A percentile compares a stretch with the other conserved stretches of the same genome.
Evolutionary conservation across 2,113 vertebrate species (phyloP).

Genomic region (Anser brachyrhynchus): DNA sequence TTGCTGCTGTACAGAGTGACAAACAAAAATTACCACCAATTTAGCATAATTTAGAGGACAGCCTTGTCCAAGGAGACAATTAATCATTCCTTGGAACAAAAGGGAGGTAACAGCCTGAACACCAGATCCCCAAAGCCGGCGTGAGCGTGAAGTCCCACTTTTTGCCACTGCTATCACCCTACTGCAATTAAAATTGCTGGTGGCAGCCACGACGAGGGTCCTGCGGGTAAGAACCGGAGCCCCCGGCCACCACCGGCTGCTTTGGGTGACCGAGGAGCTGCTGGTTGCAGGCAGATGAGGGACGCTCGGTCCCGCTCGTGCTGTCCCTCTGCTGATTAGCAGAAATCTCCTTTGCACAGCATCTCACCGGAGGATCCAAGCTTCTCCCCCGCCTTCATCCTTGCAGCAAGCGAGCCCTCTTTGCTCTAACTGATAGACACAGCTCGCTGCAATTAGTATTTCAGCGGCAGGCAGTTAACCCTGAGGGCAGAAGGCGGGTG

Average conservation of each 20-base stretch:
- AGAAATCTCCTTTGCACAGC: neutral
- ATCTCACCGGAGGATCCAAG: neutral
- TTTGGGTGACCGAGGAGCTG: fast-evolving
- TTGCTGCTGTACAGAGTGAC: neutral
- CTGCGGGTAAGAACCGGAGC: fast-evolving
- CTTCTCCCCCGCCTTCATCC: neutral
- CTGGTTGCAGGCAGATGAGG: neutral
- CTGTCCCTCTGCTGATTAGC: neutral
- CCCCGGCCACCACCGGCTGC: fast-evolving
- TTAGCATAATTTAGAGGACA: slow-evolving; percentile 48
- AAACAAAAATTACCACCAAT: slow-evolving; percentile 39
- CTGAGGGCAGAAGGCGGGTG: slow-evolving; percentile 1
- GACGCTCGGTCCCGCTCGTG: neutral
- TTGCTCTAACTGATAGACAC: slow-evolving; percentile 45
- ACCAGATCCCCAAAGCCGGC: neutral
- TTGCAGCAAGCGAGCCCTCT: neutral
- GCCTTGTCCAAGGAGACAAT: slow-evolving; percentile 52
- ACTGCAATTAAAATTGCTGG: neutral
- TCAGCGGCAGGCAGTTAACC: slow-evolving; percentile 63
- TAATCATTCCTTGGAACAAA: slow-evolving; percentile 30
- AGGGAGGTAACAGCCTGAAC: slow-evolving; percentile 24
- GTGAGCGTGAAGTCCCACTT: neutral
- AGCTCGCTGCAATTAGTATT: slow-evolving; percentile 57
- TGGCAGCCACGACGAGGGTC: neutral
- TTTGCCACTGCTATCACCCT: neutral